phyloP scores from a whole-genome alignment of 2,113 vertebrate species.

The Tetraodon nigroviridis region DNA sequence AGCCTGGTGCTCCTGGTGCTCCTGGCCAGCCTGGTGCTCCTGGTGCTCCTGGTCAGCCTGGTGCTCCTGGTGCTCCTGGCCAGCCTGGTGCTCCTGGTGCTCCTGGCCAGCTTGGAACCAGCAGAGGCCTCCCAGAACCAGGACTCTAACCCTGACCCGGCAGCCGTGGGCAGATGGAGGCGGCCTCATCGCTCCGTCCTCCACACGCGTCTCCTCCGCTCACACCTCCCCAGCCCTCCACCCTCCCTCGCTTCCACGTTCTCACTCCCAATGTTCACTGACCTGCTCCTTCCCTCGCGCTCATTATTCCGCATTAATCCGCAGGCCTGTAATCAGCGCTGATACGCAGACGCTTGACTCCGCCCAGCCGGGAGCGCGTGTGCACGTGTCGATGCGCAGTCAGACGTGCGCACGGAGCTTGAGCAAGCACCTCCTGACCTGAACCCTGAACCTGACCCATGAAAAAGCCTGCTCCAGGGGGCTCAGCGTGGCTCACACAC shows the following conservation, averaged over 20 bases:
- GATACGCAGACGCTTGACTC: too few species aligned
- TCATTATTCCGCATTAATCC: neutral
- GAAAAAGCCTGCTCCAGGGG: conserved; percentile 35
- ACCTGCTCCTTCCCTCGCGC: conserved; percentile 38
- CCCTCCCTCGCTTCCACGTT: conserved; percentile 7
- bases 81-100: too few species aligned
- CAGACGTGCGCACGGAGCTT: neutral
- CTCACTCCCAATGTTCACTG: conserved; percentile 42
- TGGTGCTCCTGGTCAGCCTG: too few species aligned
- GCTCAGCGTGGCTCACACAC: conserved; percentile 30
- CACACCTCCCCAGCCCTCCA: conserved; percentile 11
- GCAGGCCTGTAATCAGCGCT: too few species aligned
- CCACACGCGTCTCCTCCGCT: conserved; percentile 35
- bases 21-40: too few species aligned
- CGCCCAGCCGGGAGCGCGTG: neutral
- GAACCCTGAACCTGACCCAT: conserved; percentile 48
- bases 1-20: too few species aligned
- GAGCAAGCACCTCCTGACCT: conserved; percentile 48
- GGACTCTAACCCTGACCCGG: too few species aligned
- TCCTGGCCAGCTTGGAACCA: too few species aligned
- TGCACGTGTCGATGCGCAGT: neutral
- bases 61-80: too few species aligned
- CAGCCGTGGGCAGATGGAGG: conserved; percentile 12
- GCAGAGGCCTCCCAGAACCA: too few species aligned
- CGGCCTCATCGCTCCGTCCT: conserved; percentile 33